Conservation (phyloP, 1,140 invertebrate species). For the Drosophila guanche region DNA sequence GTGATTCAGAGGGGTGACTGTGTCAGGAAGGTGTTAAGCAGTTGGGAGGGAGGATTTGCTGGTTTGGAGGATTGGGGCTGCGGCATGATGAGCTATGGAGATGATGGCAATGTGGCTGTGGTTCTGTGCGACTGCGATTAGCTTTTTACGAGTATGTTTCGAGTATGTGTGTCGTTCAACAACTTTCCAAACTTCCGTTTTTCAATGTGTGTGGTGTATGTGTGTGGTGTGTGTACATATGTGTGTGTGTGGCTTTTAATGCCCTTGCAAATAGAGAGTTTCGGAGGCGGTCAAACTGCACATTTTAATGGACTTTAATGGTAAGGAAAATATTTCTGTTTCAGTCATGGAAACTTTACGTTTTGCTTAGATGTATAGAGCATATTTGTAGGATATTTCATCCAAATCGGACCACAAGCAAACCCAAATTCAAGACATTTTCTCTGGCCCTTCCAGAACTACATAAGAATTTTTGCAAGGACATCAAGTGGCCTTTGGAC, state of each 20-base stretch:
- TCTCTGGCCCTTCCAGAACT: no score
- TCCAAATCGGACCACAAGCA: not conserved
- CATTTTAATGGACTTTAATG: conserved; percentile 16
- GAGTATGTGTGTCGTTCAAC: conserved; percentile 43
- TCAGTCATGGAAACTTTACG: not conserved
- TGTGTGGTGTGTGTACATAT: conserved; percentile 29
- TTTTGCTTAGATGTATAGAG: not conserved
- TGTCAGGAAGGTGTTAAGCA: conserved; percentile 41
- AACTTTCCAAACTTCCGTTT: conserved; percentile 45
- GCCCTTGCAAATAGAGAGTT: conserved; percentile 37
- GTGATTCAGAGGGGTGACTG: conserved; percentile 1
- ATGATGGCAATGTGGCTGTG: conserved; percentile 53
- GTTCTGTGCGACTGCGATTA: conserved; percentile 66
- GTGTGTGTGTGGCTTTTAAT: conserved; percentile 22
- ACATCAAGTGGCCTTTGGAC: conserved; percentile 5
- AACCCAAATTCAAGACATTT: not conserved
- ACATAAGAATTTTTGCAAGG: conserved; percentile 22
- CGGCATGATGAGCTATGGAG: conserved; percentile 25
- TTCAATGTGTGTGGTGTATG: conserved; percentile 31
- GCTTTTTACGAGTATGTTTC: conserved; percentile 65
- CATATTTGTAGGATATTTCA: not conserved
- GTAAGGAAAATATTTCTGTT: no score
- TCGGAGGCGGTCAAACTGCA: conserved; percentile 5
- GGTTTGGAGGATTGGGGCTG: conserved; percentile 25
- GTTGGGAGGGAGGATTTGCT: conserved; percentile 2